Evolutionary conservation across 2,113 vertebrate genomes (phyloP), one percentile per base, ranked within the genome.

Genomic region (Leucosticte australis): DNA sequence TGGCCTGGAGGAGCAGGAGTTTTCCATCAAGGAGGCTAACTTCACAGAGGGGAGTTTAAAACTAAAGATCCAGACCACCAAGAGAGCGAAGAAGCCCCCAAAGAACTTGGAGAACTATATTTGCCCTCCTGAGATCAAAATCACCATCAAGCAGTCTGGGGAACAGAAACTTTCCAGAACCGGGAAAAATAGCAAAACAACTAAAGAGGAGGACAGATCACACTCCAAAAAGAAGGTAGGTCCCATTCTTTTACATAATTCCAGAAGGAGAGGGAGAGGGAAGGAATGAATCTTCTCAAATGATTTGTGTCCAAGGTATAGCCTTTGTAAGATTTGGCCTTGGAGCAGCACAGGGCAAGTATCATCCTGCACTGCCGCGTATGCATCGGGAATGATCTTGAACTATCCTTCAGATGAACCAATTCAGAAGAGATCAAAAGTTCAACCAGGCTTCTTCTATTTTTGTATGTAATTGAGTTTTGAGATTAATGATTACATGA

Each of bases 41-140:
- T 99, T 99, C 96, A 98, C 99, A 0, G 99, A 99, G 95, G 99
- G 99, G 93, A 99, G 99, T 96, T 98, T 99, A 94, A 99, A 99
- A 95, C 95, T 99, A 91, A 99, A 99, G 98, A 99, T 99, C 94
- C 99, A 99, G 98, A 99, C 99, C 62, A 99, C 99, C 68, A 99
- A 99, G 96, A 98, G 99, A 96, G 99, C 99, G 5, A 99, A 99
- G 98, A 99, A 99, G 97, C 99, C 99, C 95, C 99, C 99, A 65
- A 99, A 99, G 97, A 99, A 98, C 96, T 98, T 99, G 98, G 99
- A 99, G 98, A 99, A 99, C 98, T 99, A 99, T 95, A 99, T 99
- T 96, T 99, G 99, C 91, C 99, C 99, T 57, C 99, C 99, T 0
- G 99, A 99, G 98, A 99, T 99, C 97, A 99, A 99, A 97, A 99